Percentiles rank a stretch among this genome's conserved stretches.
phyloP scores from a whole-genome alignment of 2,888 invertebrate species.

The Masnerella sp. region DNA sequence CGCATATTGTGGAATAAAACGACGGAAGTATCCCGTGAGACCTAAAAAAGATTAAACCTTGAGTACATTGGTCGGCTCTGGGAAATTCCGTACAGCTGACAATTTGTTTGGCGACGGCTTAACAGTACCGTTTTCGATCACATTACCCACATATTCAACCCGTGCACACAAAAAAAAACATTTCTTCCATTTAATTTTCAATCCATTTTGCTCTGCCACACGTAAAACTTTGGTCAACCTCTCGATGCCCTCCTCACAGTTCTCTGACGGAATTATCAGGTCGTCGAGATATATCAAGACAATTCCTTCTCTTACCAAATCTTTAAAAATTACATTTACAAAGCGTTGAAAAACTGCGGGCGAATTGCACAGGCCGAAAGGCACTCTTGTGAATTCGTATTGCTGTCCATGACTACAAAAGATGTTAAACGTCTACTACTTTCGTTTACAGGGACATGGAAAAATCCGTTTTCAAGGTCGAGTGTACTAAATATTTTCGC shows the following conservation, averaged over 20 bases:
- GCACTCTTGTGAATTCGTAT: neutral
- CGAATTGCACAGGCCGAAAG: neutral
- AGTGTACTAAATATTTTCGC: slow-evolving; percentile 20
- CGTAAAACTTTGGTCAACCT: neutral
- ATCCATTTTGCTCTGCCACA: slow-evolving; percentile 1
- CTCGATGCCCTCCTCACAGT: neutral
- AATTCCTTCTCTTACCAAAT: neutral
- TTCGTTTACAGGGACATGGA: slow-evolving; percentile 9
- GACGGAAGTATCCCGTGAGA: slow-evolving; percentile 13
- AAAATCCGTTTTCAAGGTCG: slow-evolving; percentile 7
- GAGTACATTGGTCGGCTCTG: neutral
- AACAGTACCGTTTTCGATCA: slow-evolving; percentile 2
- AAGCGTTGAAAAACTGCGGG: slow-evolving; percentile 7
- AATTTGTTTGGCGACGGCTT: neutral
- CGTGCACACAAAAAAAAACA: neutral
- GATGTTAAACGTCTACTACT: slow-evolving; percentile 2
- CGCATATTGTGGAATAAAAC: slow-evolving; percentile 9
- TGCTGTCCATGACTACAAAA: neutral
- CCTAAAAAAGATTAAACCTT: slow-evolving; percentile 13
- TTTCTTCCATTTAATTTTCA: slow-evolving; percentile 4
- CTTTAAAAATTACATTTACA: neutral
- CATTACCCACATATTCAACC: slow-evolving; percentile 2
- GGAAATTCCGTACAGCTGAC: neutral
- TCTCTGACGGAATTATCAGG: neutral
- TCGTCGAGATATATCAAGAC: slow-evolving; percentile 4